phyloP scores from a whole-genome alignment of 1,140 invertebrate genomes.

The Penaeus vannamei region DNA sequence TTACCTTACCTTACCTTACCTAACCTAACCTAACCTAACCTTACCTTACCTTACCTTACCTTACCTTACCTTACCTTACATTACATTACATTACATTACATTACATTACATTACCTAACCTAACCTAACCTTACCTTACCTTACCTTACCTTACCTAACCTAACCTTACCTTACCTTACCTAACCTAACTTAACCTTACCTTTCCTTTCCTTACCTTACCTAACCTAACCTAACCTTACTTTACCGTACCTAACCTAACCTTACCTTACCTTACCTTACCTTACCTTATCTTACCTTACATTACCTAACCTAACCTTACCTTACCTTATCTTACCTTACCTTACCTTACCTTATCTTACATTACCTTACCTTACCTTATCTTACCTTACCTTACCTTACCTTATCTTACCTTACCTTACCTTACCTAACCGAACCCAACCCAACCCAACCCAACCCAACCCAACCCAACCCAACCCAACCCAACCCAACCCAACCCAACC shows the following conservation, averaged over 20 bases:
- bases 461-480: too few species aligned
- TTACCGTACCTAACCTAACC: constrained; percentile 19
- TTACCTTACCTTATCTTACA: background rate
- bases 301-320: background rate
- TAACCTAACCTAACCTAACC: constrained; percentile 32
- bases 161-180: constrained; percentile 25
- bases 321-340: background rate
- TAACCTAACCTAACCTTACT: constrained; percentile 31
- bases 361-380: background rate
- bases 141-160: constrained; percentile 53
- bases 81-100: constrained; percentile 2
- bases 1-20: too few species aligned
- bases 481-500: too few species aligned
- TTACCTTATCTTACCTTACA: constrained; percentile 10
- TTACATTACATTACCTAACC: constrained; percentile 36
- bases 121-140: constrained; percentile 48
- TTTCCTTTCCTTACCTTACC: constrained; percentile 12
- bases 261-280: constrained; percentile 21
- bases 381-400: constrained; percentile 14
- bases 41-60: constrained; percentile 29
- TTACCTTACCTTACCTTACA: constrained; percentile 27
- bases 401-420: too few species aligned
- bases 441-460: too few species aligned
- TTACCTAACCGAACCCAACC: too few species aligned
- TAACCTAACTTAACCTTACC: constrained; percentile 25